Evolutionary conservation across 2,113 vertebrate species (phyloP).

Genomic region (Microcebus griseorufus): DNA sequence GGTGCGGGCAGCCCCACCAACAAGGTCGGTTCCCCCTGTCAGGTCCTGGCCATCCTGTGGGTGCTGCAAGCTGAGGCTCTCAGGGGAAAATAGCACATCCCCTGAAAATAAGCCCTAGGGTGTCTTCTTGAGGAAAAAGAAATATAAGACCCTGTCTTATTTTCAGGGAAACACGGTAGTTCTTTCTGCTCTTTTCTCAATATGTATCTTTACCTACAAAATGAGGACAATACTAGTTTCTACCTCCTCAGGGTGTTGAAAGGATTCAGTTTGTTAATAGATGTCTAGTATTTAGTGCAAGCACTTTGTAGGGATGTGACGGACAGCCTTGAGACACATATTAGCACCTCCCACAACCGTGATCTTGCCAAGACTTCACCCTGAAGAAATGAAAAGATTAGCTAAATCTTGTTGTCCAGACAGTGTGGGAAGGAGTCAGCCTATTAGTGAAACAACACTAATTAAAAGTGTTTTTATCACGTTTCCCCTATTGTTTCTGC

Average conservation of each 20-base stretch:
- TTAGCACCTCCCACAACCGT: not conserved
- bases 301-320: not conserved
- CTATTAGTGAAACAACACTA: slow-evolving; percentile 68
- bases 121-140: no score
- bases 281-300: not conserved
- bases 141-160: no score
- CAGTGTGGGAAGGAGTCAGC: slow-evolving; percentile 22
- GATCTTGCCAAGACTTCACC: slow-evolving; percentile 37
- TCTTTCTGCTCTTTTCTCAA: not conserved
- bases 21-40: no score
- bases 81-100: no score
- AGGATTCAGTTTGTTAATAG: not conserved
- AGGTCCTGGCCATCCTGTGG: no score
- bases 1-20: no score
- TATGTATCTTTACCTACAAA: not conserved
- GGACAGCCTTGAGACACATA: not conserved
- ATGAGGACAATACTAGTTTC: not conserved
- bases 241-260: not conserved
- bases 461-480: slow-evolving; percentile 76
- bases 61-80: no score
- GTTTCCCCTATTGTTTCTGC: slow-evolving; percentile 67
- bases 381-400: slow-evolving; percentile 62
- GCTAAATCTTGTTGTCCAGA: slow-evolving; percentile 39
- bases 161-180: not conserved
- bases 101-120: no score